A percentile compares a stretch with the other conserved stretches of the same genome.
These are phyloP conservation scores for Manacus vitellinus DNA, from an alignment of 2,113 vertebrate genomes.

Conservation along the genomic window DNA sequence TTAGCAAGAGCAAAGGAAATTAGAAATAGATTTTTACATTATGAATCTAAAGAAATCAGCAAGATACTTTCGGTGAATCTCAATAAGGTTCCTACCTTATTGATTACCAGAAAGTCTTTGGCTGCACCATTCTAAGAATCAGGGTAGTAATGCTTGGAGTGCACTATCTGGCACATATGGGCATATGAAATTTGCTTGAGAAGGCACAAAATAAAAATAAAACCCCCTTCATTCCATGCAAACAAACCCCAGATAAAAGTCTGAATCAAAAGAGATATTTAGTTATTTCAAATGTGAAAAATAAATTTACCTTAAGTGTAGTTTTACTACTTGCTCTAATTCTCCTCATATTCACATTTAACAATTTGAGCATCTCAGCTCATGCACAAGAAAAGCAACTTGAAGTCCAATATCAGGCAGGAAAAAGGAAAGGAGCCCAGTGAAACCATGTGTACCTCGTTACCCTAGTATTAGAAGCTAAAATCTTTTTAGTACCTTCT, in stretches of 20 bases:
- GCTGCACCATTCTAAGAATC: not conserved
- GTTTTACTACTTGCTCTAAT: not conserved
- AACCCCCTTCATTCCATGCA: fast-evolving
- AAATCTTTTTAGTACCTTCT: not conserved
- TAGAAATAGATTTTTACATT: slow-evolving; percentile 14
- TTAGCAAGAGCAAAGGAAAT: slow-evolving; percentile 16
- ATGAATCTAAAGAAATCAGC: slow-evolving; percentile 4
- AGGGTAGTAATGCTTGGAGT: not conserved
- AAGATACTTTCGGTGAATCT: not conserved
- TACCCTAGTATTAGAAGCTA: not conserved
- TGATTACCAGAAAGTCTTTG: not conserved
- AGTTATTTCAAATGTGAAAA: not conserved
- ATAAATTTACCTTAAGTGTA: not conserved
- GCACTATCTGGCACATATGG: not conserved
- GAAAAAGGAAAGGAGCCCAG: not conserved
- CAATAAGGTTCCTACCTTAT: not conserved
- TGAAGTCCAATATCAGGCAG: not conserved
- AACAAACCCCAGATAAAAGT: not conserved
- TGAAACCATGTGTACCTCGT: not conserved
- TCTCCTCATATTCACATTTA: not conserved
- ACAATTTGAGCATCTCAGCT: not conserved
- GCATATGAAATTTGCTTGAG: not conserved
- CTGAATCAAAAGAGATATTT: not conserved
- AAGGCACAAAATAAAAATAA: not conserved
- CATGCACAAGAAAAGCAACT: not conserved